Conservation (phyloP, 2,888 invertebrate genomes). For the Sphaerophoria rueppellii region DNA sequence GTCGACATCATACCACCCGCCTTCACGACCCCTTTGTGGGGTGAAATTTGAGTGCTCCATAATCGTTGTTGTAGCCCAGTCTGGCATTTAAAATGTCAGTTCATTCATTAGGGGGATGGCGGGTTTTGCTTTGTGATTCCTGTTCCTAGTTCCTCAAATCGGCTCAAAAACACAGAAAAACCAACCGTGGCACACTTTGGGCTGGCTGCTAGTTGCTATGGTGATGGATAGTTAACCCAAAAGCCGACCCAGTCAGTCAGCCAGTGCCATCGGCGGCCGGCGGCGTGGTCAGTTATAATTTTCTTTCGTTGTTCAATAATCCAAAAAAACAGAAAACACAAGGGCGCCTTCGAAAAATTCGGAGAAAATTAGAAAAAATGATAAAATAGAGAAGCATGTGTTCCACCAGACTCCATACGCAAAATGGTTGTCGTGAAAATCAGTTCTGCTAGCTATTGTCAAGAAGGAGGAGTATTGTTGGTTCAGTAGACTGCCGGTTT, state of each 20-base stretch:
- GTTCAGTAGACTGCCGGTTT: conserved; percentile 1
- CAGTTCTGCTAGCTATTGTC: neutral
- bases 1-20: neutral
- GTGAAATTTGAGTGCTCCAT: conserved; percentile 42
- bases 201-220: neutral
- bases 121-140: no score
- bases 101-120: conserved; percentile 42
- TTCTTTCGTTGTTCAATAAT: no score
- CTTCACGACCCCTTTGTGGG: conserved; percentile 13
- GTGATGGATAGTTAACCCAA: conserved; percentile 35
- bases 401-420: conserved; percentile 43
- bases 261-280: no score
- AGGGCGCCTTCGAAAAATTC: no score
- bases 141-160: neutral
- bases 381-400: neutral
- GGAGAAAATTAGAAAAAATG: no score
- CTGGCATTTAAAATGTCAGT: conserved; percentile 56
- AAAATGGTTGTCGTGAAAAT: conserved; percentile 29
- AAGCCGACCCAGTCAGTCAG: neutral
- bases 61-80: conserved; percentile 60
- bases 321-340: no score
- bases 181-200: conserved; percentile 35
- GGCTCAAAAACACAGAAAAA: conserved; percentile 11
- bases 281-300: no score
- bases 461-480: neutral